These are phyloP conservation scores for Spicauda simplicius DNA, from an alignment of 2,888 invertebrate species.

Conservation along the genomic window DNA sequence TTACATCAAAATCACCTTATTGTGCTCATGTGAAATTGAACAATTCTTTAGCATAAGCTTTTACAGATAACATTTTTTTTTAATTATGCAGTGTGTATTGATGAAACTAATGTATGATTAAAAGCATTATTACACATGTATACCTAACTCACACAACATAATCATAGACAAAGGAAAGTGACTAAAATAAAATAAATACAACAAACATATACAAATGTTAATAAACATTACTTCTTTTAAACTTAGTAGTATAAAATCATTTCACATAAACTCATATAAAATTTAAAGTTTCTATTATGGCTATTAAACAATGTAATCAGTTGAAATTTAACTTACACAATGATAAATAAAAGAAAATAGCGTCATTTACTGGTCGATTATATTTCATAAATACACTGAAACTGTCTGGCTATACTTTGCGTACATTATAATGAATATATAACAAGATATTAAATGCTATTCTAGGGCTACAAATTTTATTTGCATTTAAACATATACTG, in stretches of 20 bases:
- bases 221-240: not conserved
- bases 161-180: not conserved
- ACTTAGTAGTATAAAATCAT: not conserved
- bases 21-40: not conserved
- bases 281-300: too few species aligned
- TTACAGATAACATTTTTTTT: not conserved
- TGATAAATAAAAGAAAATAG: too few species aligned
- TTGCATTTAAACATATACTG: not conserved
- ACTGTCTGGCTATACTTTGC: not conserved
- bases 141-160: not conserved
- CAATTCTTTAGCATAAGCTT: not conserved
- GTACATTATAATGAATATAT: not conserved
- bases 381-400: too few species aligned
- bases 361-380: too few species aligned
- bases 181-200: slow-evolving; percentile 13
- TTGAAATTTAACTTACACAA: too few species aligned
- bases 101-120: not conserved
- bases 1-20: not conserved
- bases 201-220: slow-evolving; percentile 14
- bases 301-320: too few species aligned
- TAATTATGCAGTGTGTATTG: not conserved
- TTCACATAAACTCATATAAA: not conserved
- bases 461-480: too few species aligned
- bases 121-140: not conserved
- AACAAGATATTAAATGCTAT: too few species aligned